A percentile compares a stretch with the other conserved stretches of the same genome.
Conservation (phyloP, 2,888 invertebrate species). For the Melanotus villosus region DNA sequence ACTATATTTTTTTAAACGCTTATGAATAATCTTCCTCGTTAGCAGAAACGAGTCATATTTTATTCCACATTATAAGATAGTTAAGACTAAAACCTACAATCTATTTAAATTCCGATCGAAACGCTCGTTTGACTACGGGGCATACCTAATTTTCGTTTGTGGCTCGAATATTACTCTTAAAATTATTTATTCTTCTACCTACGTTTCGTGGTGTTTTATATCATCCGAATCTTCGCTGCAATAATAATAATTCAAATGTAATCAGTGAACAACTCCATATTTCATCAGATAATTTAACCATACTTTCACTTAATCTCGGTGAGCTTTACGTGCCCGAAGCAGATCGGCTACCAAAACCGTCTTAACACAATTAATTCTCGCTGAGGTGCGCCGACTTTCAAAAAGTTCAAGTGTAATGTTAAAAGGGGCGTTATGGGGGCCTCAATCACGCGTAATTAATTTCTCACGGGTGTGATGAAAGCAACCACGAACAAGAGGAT, state of each 20-base stretch:
- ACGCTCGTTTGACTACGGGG: too few relatives aligned
- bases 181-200: too few relatives aligned
- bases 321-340: neutral
- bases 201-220: too few relatives aligned
- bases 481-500: constrained; percentile 62
- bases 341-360: neutral
- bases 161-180: too few relatives aligned
- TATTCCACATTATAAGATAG: too few relatives aligned
- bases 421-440: constrained; percentile 50
- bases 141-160: too few relatives aligned
- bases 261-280: neutral
- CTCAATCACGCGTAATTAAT: constrained; percentile 65
- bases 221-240: too few relatives aligned
- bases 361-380: neutral
- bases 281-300: neutral
- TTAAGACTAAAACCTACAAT: too few relatives aligned
- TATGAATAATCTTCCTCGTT: too few relatives aligned
- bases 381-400: constrained; percentile 3
- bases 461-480: constrained; percentile 64
- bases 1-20: too few relatives aligned
- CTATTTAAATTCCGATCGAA: too few relatives aligned
- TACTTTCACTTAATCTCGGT: neutral
- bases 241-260: neutral
- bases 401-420: neutral
- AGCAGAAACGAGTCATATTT: too few relatives aligned